Conservation (phyloP, 2,888 invertebrate genomes). For the Lasioglossum villosulum region DNA sequence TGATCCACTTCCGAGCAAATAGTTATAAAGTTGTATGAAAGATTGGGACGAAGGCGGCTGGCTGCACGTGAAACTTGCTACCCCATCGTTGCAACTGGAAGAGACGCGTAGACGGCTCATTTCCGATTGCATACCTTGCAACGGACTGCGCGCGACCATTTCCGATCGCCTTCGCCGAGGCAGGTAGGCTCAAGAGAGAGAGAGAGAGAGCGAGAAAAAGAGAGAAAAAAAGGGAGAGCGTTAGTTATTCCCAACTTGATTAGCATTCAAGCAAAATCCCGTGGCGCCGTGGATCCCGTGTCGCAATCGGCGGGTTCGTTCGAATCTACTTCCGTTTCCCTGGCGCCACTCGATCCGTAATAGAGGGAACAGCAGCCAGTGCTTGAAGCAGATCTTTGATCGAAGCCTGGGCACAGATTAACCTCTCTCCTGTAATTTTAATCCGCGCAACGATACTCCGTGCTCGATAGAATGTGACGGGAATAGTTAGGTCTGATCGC, state of each 20-base stretch:
- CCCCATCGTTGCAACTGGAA: neutral
- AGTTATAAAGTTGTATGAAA: neutral
- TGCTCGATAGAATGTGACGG: slow-evolving; percentile 59
- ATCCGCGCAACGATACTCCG: slow-evolving; percentile 37
- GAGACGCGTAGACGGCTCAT: neutral
- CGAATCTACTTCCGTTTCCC: slow-evolving; percentile 24
- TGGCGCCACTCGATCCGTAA: neutral
- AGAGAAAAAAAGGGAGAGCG: neutral
- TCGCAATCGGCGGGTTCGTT: neutral
- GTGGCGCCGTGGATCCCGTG: neutral
- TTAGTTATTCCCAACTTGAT: neutral
- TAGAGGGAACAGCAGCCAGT: neutral
- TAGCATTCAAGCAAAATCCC: neutral
- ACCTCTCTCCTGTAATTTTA: slow-evolving; percentile 52
- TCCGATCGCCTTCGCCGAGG: neutral
- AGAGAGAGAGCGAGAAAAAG: neutral
- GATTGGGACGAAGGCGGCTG: neutral
- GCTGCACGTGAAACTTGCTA: neutral
- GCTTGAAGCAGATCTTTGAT: slow-evolving; percentile 40
- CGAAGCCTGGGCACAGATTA: slow-evolving; percentile 35
- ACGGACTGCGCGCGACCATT: neutral
- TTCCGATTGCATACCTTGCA: neutral
- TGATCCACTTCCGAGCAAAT: neutral
- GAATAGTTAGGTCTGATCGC: slow-evolving; percentile 67
- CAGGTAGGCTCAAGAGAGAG: neutral